Evolutionary conservation across 2,888 invertebrate genomes (phyloP).

Genomic region (Drosophila ustulata): DNA sequence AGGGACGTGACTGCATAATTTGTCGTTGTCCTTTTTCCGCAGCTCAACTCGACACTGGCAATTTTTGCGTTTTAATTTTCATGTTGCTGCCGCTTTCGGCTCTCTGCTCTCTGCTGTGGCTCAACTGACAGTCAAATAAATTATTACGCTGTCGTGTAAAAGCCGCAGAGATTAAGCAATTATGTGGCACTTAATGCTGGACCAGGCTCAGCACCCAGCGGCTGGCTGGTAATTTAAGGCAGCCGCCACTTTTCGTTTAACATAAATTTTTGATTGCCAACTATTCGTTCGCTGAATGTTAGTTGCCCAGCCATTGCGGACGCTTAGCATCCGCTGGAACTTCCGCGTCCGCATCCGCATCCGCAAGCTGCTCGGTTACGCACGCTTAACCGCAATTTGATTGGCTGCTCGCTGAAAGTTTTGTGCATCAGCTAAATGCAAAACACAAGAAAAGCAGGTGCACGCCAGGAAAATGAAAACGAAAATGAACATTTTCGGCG

Average conservation of each 20-base stretch:
- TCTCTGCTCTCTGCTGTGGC: not conserved
- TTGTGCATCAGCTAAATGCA: conserved; percentile 49
- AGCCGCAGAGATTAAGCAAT: conserved; percentile 82
- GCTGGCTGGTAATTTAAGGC: conserved; percentile 44
- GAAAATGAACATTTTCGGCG: conserved; percentile 60
- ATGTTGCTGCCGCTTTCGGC: conserved; percentile 34
- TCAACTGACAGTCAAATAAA: conserved; percentile 76
- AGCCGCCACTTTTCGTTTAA: conserved; percentile 34
- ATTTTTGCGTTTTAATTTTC: conserved; percentile 76
- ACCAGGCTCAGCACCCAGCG: conserved; percentile 24
- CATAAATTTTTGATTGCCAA: conserved; percentile 69
- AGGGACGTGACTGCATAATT: conserved; percentile 80
- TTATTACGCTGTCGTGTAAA: conserved; percentile 81
- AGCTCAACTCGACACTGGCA: conserved; percentile 35
- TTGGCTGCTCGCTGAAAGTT: conserved; percentile 65
- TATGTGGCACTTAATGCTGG: conserved; percentile 81
- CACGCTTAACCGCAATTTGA: conserved; percentile 67
- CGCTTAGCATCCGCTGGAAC: not conserved
- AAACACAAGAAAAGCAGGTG: conserved; percentile 34
- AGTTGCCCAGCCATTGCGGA: not conserved
- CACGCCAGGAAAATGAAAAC: conserved; percentile 39
- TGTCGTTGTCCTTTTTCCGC: conserved; percentile 69
- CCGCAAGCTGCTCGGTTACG: conserved; percentile 47
- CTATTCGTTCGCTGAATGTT: conserved; percentile 25
- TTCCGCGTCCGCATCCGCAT: not conserved